Percentiles rank a stretch among this genome's conserved stretches.
Evolutionary conservation across 2,797 vertebrate species (phyloP).

Genomic region (Gila robusta): DNA sequence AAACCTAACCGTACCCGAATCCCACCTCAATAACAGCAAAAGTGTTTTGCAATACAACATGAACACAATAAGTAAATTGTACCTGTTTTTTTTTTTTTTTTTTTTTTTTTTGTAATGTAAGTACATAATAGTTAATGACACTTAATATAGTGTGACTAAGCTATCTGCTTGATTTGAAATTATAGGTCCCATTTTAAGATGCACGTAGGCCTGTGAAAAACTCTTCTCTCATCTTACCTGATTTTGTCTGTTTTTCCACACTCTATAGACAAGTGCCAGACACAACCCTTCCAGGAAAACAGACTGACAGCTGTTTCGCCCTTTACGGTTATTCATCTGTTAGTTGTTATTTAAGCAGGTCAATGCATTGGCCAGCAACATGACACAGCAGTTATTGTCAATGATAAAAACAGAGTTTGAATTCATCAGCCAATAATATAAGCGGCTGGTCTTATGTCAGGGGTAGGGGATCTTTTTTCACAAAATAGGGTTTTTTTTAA

Average conservation of each 20-base stretch:
- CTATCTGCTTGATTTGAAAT: conserved; percentile 5
- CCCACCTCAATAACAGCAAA: background rate
- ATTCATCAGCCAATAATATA: background rate
- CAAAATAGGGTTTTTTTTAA: background rate
- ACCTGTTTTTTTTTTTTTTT: background rate
- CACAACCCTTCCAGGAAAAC: conserved; percentile 30
- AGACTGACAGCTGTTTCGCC: background rate
- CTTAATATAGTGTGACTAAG: background rate
- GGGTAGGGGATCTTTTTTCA: background rate
- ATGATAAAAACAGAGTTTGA: conserved; percentile 12
- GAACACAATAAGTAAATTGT: background rate
- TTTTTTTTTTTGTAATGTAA: background rate
- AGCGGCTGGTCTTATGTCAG: background rate
- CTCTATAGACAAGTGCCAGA: background rate
- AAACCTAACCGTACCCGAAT: background rate
- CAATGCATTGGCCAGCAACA: background rate
- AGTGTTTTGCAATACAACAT: background rate
- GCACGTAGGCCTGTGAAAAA: background rate
- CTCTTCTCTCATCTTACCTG: background rate
- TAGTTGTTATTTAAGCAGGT: conserved; percentile 31
- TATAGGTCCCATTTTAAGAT: background rate
- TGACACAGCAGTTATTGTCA: conserved; percentile 3
- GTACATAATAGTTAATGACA: background rate
- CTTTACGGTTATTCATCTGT: conserved; percentile 35
- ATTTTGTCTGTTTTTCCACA: conserved; percentile 21